Evolutionary conservation across 2,797 vertebrate species (phyloP).

Genomic region (Megalops cyprinoides): DNA sequence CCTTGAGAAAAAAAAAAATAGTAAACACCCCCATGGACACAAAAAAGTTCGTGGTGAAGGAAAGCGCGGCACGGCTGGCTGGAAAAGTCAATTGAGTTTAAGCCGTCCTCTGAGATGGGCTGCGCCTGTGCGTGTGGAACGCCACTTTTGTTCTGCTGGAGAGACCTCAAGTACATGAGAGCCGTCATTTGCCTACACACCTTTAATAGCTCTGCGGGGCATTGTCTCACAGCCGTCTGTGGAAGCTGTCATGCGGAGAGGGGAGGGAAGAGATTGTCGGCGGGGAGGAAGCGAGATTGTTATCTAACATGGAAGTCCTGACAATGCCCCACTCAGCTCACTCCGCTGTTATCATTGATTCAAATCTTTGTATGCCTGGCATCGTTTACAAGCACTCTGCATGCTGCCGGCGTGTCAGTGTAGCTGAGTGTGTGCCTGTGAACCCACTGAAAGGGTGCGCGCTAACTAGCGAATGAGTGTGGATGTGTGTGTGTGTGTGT

Average conservation of each 20-base stretch:
- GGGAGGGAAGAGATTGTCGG: slow-evolving; percentile 49
- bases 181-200: slow-evolving; percentile 49
- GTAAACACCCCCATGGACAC: background rate
- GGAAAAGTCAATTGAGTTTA: background rate
- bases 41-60: background rate
- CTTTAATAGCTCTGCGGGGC: slow-evolving; percentile 35
- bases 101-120: background rate
- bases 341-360: background rate
- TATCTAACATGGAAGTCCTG: slow-evolving; percentile 53
- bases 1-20: background rate
- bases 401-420: background rate
- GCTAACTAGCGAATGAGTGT: slow-evolving; percentile 22
- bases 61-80: background rate
- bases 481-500: slow-evolving; percentile 27
- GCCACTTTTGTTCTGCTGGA: background rate
- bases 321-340: slow-evolving; percentile 16
- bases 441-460: no score
- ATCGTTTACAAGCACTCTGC: background rate
- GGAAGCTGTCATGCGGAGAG: slow-evolving; percentile 49
- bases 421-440: background rate
- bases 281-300: slow-evolving; percentile 58
- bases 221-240: slow-evolving; percentile 31
- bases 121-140: background rate
- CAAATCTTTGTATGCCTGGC: background rate
- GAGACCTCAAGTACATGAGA: slow-evolving; percentile 34